phyloP scores from a whole-genome alignment of 2,888 invertebrate genomes.

The Blastobasis lacticolella region DNA sequence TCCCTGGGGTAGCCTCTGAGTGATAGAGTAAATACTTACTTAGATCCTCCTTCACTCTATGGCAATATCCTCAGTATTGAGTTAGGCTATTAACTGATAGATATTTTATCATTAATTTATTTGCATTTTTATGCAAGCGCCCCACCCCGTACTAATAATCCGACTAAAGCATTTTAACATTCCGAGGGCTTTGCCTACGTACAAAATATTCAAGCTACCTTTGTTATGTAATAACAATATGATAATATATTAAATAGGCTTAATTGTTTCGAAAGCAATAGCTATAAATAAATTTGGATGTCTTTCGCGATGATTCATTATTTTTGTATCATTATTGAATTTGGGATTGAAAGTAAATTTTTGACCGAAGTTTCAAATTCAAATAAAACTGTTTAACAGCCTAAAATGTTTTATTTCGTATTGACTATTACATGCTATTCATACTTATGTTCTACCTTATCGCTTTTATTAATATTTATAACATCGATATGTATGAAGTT shows the following conservation, averaged over 20 bases:
- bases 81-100: too few species aligned
- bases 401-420: conserved; percentile 49
- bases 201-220: conserved; percentile 6
- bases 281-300: conserved; percentile 27
- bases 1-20: too few species aligned
- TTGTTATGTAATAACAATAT: conserved; percentile 10
- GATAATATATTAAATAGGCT: conserved; percentile 32
- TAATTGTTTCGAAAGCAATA: conserved; percentile 46
- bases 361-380: neutral
- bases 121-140: too few species aligned
- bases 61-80: too few species aligned
- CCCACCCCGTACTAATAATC: too few species aligned
- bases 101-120: too few species aligned
- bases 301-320: too few species aligned
- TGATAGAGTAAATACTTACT: too few species aligned
- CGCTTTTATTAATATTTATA: conserved; percentile 45
- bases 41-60: too few species aligned
- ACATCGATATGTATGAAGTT: conserved; percentile 72
- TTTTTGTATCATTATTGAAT: too few species aligned
- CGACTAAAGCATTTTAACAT: too few species aligned
- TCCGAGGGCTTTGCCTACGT: neutral
- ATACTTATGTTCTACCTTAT: conserved; percentile 41
- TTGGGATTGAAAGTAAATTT: neutral
- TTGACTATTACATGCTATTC: conserved; percentile 62
- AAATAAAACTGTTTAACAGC: conserved; percentile 61